These are phyloP conservation scores for Noctua janthe DNA, from an alignment of 2,888 invertebrate genomes.

Conservation along the genomic window DNA sequence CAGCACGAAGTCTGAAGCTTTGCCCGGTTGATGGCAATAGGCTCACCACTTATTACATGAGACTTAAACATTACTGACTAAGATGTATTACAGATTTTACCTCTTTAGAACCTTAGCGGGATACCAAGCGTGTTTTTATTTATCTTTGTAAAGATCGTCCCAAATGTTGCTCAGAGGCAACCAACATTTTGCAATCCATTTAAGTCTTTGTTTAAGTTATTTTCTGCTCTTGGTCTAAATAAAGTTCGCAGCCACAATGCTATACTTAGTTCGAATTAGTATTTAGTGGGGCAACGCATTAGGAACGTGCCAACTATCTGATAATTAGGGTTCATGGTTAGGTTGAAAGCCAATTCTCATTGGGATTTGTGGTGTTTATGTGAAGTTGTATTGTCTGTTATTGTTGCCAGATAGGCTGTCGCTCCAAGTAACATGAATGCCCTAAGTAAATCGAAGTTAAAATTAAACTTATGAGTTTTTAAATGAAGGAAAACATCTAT, in stretches of 20 bases:
- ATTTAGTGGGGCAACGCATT: slow-evolving; percentile 22
- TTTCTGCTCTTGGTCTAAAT: slow-evolving; percentile 1
- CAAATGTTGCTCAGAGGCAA: background rate
- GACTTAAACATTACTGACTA: too few species aligned
- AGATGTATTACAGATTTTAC: too few species aligned
- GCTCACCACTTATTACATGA: background rate
- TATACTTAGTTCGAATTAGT: slow-evolving; percentile 11
- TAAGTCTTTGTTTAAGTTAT: background rate
- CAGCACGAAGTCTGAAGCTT: background rate
- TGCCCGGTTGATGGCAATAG: background rate
- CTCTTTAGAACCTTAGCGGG: too few species aligned
- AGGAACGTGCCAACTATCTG: slow-evolving; percentile 15
- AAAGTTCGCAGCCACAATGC: background rate
- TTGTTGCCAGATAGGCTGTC: background rate
- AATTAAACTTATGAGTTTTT: background rate
- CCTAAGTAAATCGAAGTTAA: background rate
- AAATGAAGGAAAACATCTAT: too few species aligned
- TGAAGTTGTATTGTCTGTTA: background rate
- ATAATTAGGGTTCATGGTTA: slow-evolving; percentile 16
- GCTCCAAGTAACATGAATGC: background rate
- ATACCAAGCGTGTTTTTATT: background rate
- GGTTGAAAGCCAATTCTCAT: slow-evolving; percentile 8
- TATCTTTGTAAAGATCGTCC: too few species aligned
- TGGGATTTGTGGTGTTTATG: background rate
- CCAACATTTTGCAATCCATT: slow-evolving; percentile 3